These are phyloP conservation scores for Lytechinus variegatus DNA, from an alignment of 35 echinoderm and acorn worm genomes.

Conservation along the genomic window DNA sequence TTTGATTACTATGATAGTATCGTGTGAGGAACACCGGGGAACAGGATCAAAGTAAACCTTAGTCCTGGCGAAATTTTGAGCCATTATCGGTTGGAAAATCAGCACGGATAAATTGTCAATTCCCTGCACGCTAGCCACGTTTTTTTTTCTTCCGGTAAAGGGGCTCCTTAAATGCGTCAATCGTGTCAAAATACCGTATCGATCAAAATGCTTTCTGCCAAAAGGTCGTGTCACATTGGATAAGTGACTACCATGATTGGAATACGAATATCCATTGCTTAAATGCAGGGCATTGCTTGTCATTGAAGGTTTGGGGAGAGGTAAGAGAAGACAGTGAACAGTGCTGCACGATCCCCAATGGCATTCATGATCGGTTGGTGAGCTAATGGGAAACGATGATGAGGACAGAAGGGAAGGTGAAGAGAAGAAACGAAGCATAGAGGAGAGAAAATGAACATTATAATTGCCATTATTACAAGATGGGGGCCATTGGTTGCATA, in stretches of 20 bases:
- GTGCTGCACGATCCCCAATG: neutral
- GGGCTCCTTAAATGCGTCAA: neutral
- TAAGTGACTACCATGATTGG: conserved; percentile 2
- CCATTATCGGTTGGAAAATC: neutral
- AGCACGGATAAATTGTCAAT: neutral
- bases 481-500: neutral
- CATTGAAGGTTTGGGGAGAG: neutral
- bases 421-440: neutral
- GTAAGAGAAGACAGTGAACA: neutral
- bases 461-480: neutral
- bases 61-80: neutral
- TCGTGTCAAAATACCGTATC: conserved; percentile 11
- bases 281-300: conserved; percentile 10
- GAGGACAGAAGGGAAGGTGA: neutral
- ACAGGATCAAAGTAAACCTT: neutral
- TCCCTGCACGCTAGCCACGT: neutral
- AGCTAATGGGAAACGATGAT: neutral
- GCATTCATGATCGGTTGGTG: neutral
- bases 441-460: neutral
- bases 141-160: neutral
- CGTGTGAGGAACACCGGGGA: neutral
- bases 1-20: conserved; percentile 5
- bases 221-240: conserved; percentile 10
- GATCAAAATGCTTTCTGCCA: conserved; percentile 18
- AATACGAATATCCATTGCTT: conserved; percentile 13